Evolutionary conservation across 1,140 invertebrate genomes (phyloP), one percentile per base, ranked within the genome.

Genomic region (Saccostrea glomerata): DNA sequence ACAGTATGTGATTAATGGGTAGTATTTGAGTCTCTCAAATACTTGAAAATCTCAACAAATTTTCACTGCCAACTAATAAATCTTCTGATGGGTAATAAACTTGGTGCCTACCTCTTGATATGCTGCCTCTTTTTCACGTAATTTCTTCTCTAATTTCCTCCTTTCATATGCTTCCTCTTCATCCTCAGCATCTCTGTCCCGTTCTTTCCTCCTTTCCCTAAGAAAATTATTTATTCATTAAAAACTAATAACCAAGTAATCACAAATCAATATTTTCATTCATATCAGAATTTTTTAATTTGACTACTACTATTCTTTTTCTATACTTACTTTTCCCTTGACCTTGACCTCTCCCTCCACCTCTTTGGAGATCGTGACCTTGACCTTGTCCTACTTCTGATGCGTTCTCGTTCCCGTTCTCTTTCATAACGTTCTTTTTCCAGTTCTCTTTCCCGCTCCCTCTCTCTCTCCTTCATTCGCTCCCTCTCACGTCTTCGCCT

Each of bases 51-150:
- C n/a, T n/a, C n/a, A 7, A 47, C 47, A 7, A 9, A 47, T 6
- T 47, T 47, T 0, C 0, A 47, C 47, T 47, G 47, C 47, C 23
- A 77, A 23, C n/a, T 36, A 36, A 36, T 36, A 36, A 36, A 36
- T 36, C 30, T 36, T 36, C 30, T 36, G 30, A 36, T 36, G 30
- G 30, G 30, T 36, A 36, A 30, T 13, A 25, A 7, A 15, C 30
- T 17, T 13, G 15, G 20, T 4, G 92, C 97, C 95, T 95, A 98
- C 97, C 95, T 95, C 95, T 91, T 99, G 98, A 95, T 99, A 99
- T 20, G 98, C 97, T 17, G 97, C 97, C 95, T 99, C 98, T 94
- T 99, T 99, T 94, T 99, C 98, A 30, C 98, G 94, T 0, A 98
- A 97, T 95, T 98, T 97, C 94, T 98, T 97, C 93, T 99, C 98